Conservation (phyloP, 2,888 invertebrate species). For the Asteroscopus sphinx region DNA sequence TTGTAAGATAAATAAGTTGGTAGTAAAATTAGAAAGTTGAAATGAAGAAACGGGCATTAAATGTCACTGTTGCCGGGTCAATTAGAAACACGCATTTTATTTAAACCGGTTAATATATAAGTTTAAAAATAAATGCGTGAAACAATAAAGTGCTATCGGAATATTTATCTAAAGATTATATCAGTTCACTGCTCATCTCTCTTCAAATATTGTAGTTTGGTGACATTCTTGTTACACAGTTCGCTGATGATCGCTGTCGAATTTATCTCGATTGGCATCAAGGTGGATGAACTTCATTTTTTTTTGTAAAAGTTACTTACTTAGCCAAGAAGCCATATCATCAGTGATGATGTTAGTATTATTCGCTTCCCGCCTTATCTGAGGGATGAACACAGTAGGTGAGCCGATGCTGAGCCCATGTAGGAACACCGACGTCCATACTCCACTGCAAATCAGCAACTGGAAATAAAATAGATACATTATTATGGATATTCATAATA, state of each 20-base stretch:
- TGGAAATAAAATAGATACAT: conserved; percentile 21
- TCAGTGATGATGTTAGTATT: conserved; percentile 53
- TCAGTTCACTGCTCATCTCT: no score
- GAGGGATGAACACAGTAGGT: conserved; percentile 63
- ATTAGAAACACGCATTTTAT: not conserved
- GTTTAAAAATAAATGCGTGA: no score
- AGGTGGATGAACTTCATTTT: no score
- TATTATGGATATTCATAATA: no score
- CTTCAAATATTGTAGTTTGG: no score
- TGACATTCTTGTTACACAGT: no score
- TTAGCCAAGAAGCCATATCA: conserved; percentile 60
- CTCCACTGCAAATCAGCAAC: conserved; percentile 57
- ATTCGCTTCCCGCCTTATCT: conserved; percentile 61
- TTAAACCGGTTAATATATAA: not conserved
- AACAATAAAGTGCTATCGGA: no score
- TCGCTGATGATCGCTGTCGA: no score
- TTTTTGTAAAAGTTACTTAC: conserved; percentile 28
- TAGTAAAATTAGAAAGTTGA: conserved; percentile 3
- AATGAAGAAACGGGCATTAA: not conserved
- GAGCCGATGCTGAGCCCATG: conserved; percentile 55
- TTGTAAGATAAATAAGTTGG: not conserved
- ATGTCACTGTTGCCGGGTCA: not conserved
- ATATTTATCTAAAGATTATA: no score
- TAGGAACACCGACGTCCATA: conserved; percentile 57
- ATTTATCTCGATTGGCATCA: no score